Percentiles rank a stretch among this genome's conserved stretches.
Conservation (phyloP, 2,888 invertebrate genomes). For the Acrobasis repandana region DNA sequence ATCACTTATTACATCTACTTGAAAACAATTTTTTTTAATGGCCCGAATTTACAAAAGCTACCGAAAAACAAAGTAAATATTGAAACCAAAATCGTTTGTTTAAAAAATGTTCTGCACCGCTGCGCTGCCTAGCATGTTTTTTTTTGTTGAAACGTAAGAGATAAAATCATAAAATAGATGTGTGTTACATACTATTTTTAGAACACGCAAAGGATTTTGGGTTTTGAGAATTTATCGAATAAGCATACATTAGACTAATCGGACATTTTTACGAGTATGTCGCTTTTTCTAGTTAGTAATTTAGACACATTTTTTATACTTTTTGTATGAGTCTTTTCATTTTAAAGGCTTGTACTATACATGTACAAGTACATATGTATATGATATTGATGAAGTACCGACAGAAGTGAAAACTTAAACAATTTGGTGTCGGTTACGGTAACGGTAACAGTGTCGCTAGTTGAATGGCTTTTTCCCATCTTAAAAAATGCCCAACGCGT, state of each 20-base stretch:
- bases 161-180: conserved; percentile 30
- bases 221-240: conserved; percentile 11
- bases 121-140: conserved; percentile 31
- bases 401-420: no score
- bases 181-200: conserved; percentile 21
- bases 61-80: conserved; percentile 5
- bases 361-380: no score
- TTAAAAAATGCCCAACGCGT: no score
- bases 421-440: no score
- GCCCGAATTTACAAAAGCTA: conserved; percentile 19
- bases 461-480: no score
- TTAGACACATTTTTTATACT: no score
- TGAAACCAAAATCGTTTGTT: not conserved
- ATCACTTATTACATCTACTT: not conserved
- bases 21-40: conserved; percentile 1
- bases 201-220: conserved; percentile 7
- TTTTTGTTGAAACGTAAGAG: conserved; percentile 22
- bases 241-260: conserved; percentile 13
- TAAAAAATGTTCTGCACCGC: conserved; percentile 41
- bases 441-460: no score
- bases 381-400: no score
- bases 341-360: no score
- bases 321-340: no score
- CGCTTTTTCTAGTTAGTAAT: no score
- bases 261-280: not conserved